phyloP scores from a whole-genome alignment of 2,888 invertebrate genomes.

The Drosophila aldrichi region DNA sequence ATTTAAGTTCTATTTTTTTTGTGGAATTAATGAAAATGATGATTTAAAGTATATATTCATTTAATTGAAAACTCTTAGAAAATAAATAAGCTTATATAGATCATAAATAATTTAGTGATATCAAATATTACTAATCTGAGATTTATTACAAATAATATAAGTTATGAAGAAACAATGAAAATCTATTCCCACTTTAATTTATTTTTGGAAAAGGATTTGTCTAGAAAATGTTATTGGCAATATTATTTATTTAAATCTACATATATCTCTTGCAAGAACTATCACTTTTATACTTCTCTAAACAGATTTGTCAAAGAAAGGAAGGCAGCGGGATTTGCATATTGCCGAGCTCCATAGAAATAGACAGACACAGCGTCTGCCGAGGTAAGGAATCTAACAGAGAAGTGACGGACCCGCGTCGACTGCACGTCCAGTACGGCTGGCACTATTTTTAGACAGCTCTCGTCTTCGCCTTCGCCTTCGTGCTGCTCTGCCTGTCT shows the following conservation, averaged over 20 bases:
- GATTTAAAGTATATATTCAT: too few species aligned
- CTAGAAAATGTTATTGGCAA: not conserved
- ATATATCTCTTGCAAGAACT: not conserved
- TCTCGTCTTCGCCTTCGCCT: constrained; percentile 33
- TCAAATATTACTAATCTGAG: not conserved
- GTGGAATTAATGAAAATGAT: too few species aligned
- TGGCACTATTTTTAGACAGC: constrained; percentile 65
- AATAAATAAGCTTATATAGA: not conserved
- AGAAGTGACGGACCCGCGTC: constrained; percentile 54
- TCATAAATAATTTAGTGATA: not conserved
- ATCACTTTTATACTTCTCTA: not conserved
- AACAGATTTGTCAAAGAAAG: not conserved
- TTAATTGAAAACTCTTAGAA: too few species aligned
- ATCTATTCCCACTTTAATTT: too few species aligned
- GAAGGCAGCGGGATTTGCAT: constrained; percentile 14
- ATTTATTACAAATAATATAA: not conserved
- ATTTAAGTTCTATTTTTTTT: not conserved
- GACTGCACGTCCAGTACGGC: constrained; percentile 43
- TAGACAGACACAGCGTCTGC: constrained; percentile 67
- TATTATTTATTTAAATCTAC: not conserved
- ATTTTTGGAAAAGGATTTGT: not conserved
- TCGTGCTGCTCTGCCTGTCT: constrained; percentile 47
- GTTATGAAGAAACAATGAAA: too few species aligned
- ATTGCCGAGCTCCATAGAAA: constrained; percentile 31
- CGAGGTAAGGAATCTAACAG: constrained; percentile 62